These are phyloP conservation scores for Seira musarum DNA, from an alignment of 2,888 invertebrate genomes.

Conservation along the genomic window DNA sequence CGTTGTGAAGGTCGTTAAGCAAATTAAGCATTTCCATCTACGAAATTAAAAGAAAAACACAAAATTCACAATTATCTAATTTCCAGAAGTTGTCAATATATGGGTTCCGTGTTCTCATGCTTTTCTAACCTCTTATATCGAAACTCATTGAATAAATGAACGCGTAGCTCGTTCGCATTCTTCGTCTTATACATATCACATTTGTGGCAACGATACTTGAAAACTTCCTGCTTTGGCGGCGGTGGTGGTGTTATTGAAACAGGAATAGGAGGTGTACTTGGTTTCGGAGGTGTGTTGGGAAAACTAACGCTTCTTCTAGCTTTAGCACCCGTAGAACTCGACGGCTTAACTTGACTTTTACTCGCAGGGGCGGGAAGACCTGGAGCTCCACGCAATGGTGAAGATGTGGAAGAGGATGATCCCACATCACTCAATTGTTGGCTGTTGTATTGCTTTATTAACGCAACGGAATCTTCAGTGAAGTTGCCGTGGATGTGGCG, in stretches of 20 bases:
- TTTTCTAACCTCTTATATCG: constrained; percentile 80
- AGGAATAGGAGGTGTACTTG: background rate
- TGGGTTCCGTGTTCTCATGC: no score
- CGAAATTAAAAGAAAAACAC: constrained; percentile 18
- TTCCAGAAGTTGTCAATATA: background rate
- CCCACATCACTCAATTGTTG: constrained; percentile 9
- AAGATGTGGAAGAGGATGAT: background rate
- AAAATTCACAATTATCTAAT: background rate
- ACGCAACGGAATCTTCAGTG: constrained; percentile 39
- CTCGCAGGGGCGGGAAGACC: background rate
- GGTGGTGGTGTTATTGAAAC: background rate
- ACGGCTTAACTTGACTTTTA: constrained; percentile 16
- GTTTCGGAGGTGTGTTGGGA: background rate
- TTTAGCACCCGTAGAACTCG: background rate
- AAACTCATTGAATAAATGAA: constrained; percentile 80
- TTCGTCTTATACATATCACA: constrained; percentile 78
- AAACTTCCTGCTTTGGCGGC: constrained; percentile 39
- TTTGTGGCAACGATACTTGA: constrained; percentile 74
- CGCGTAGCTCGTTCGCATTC: constrained; percentile 77
- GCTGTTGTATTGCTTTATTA: constrained; percentile 35
- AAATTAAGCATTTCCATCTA: constrained; percentile 66
- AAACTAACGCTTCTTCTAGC: constrained; percentile 32
- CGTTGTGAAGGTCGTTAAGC: constrained; percentile 60
- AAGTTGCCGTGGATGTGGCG: constrained; percentile 52
- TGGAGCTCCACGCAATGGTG: constrained; percentile 25